Conservation (phyloP, 2,113 vertebrate species). For the Lichenostomus cassidix region DNA sequence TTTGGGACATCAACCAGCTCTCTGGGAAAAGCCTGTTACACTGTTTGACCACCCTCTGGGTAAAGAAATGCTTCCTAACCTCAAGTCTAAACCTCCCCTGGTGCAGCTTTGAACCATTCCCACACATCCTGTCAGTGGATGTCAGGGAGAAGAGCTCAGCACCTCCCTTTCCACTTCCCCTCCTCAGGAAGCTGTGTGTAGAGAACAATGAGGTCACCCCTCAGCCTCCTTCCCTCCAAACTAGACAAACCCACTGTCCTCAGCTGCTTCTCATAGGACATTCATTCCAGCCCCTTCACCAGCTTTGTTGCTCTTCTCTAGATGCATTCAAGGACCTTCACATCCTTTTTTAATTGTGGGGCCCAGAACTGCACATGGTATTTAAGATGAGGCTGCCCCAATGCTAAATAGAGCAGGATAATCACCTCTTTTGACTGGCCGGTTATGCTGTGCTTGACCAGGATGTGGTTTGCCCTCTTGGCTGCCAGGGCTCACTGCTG, state of each 20-base stretch:
- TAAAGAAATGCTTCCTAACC: background rate
- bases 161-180: background rate
- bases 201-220: background rate
- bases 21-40: background rate
- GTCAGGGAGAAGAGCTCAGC: background rate
- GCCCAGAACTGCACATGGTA: background rate
- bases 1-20: background rate
- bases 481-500: background rate
- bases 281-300: background rate
- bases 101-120: background rate
- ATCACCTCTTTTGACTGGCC: background rate
- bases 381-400: background rate
- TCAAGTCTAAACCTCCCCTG: background rate
- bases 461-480: background rate
- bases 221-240: background rate
- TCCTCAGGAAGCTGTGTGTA: background rate
- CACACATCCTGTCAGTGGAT: background rate
- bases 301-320: background rate
- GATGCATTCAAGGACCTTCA: background rate
- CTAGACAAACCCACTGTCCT: background rate
- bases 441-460: background rate
- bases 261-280: background rate
- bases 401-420: background rate
- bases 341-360: background rate
- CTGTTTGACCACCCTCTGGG: background rate